Conservation (phyloP, 2,797 vertebrate species). For the Chelmon rostratus region DNA sequence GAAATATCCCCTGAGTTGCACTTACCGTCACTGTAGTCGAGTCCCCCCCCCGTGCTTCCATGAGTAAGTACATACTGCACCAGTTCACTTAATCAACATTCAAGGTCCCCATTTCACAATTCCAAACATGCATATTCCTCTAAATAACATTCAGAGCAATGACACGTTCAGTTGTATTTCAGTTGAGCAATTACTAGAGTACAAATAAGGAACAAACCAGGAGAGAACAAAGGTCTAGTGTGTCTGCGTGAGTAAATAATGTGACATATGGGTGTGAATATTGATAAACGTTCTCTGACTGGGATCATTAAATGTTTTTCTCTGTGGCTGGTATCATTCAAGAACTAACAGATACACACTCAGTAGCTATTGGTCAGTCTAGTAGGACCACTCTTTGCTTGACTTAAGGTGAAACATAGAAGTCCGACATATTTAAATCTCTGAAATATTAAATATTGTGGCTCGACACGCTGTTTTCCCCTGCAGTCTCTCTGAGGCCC, state of each 20-base stretch:
- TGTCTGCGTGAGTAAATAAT: neutral
- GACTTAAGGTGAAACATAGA: neutral
- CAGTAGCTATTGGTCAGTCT: neutral
- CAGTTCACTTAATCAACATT: conserved; percentile 13
- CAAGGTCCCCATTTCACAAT: conserved; percentile 14
- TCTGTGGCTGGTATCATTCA: neutral
- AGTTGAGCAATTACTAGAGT: neutral
- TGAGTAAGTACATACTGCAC: conserved; percentile 36
- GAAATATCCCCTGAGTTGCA: conserved; percentile 25
- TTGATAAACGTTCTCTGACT: conserved; percentile 2
- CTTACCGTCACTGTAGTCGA: conserved; percentile 35
- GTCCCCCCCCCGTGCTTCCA: too few relatives aligned
- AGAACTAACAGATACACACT: neutral
- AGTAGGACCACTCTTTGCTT: neutral
- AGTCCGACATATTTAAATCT: too few relatives aligned
- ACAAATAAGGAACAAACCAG: neutral
- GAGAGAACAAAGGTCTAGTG: neutral
- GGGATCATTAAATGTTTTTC: neutral
- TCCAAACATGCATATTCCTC: neutral
- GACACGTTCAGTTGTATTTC: neutral
- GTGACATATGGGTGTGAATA: conserved; percentile 6
- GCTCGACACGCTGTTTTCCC: too few relatives aligned
- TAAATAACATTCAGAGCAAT: conserved; percentile 4
- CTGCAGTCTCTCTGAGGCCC: too few relatives aligned
- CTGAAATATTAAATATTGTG: too few relatives aligned